Base-by-base conservation (phyloP, 2,113 vertebrate genomes). In the Dissostichus mawsoni region DNA sequence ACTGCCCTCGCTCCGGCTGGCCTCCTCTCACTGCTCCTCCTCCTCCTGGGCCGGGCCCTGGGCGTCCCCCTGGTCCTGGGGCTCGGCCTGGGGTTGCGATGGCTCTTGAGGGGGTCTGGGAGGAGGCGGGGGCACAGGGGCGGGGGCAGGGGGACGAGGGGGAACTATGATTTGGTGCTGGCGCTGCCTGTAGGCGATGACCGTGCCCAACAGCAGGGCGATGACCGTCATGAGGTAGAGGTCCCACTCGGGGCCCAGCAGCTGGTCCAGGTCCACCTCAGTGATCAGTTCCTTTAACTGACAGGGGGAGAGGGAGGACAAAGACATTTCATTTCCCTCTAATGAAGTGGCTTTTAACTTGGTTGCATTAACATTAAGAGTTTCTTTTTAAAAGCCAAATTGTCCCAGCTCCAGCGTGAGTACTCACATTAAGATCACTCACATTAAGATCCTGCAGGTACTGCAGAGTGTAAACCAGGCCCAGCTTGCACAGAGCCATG, bases 171-270 rank as follows among this genome's bases (percentile, higher is more conserved):
- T 97, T 59, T 97, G 98, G 76, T 98, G 98, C 18, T 99, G 98
- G 69, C 98, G 95, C 86, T 99, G 98, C 57, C 98, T 94, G 89
- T 99, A 99, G 56, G 98, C 98, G 64, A 99, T 98, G 65, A 99
- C 96, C 13, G 98, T 99, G 77, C 98, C 98, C 75, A 99, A 81
- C 9, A 99, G 95, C 89, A 99, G 91, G 0, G 98, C 97, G 14
- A 99, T 98, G 91, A 99, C 96, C 0, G 97, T 99, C 97, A 99
- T 99, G 92, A 99, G 97, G 94, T 99, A 99, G 85, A 99, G 97
- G 92, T 99, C 98, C 98, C 98, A 99, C 92, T 99, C 98, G 0
- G 98, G 98, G 53, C 98, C 98, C 86, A 99, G 90, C 17, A 99
- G 87, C 95, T 98, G 96, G 92, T 99, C 98, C 96, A 99, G 95